phyloP scores from a whole-genome alignment of 2,888 invertebrate species.

The Oxyscelio sp. region DNA sequence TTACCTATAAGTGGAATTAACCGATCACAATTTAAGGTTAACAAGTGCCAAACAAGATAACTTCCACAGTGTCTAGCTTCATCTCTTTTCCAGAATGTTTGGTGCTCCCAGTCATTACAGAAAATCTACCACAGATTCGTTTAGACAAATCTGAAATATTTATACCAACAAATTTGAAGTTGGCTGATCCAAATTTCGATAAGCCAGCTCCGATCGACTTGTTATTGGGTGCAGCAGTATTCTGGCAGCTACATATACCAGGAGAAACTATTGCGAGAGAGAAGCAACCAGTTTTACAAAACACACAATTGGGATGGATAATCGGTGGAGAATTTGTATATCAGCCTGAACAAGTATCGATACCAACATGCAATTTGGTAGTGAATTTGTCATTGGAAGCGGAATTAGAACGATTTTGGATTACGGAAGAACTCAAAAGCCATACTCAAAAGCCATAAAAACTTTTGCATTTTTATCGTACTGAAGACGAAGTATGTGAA shows the following conservation, averaged over 20 bases:
- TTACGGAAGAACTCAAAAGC: not conserved
- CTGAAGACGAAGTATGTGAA: constrained; percentile 9
- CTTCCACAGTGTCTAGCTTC: not conserved
- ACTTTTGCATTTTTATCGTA: no score
- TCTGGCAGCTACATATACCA: constrained; percentile 4
- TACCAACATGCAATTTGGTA: not conserved
- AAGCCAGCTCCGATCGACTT: constrained; percentile 17
- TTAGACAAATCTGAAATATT: not conserved
- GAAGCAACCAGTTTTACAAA: no score
- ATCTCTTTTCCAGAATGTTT: constrained; percentile 1
- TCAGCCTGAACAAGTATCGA: not conserved
- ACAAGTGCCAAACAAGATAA: no score
- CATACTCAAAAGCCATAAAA: no score
- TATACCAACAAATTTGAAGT: not conserved
- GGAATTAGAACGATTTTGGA: constrained; percentile 17
- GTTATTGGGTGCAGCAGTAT: constrained; percentile 6
- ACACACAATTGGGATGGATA: no score
- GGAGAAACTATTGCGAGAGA: constrained; percentile 9
- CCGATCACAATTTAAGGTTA: no score
- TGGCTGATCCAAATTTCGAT: constrained; percentile 31
- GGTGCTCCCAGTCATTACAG: constrained; percentile 7
- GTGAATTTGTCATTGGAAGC: not conserved
- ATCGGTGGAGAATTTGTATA: not conserved
- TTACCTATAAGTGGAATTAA: no score
- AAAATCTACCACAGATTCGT: constrained; percentile 4